These are phyloP conservation scores for Junonia oenone DNA, from an alignment of 2,888 invertebrate species.

Conservation along the genomic window DNA sequence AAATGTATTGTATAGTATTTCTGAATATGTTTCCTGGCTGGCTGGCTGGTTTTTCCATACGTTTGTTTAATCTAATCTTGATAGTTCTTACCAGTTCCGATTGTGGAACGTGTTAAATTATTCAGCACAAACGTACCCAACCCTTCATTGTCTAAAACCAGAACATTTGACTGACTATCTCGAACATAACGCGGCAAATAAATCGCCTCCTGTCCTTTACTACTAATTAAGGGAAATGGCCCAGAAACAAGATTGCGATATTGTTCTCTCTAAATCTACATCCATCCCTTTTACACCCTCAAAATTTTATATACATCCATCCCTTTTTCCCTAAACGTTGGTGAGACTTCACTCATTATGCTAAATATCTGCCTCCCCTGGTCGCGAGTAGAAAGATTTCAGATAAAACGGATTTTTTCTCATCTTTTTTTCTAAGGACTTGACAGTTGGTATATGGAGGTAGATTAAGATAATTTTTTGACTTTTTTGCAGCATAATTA, in stretches of 20 bases:
- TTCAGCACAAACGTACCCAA: slow-evolving; percentile 23
- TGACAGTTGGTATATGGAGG: slow-evolving; percentile 78
- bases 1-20: too few relatives aligned
- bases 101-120: slow-evolving; percentile 15
- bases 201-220: slow-evolving; percentile 67
- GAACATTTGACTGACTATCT: slow-evolving; percentile 58
- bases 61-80: too few relatives aligned
- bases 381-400: slow-evolving; percentile 54
- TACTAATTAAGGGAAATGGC: slow-evolving; percentile 80
- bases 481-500: slow-evolving; percentile 62
- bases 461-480: slow-evolving; percentile 71
- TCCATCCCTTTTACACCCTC: slow-evolving; percentile 38
- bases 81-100: not conserved
- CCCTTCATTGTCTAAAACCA: slow-evolving; percentile 37
- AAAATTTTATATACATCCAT: slow-evolving; percentile 28
- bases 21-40: too few relatives aligned
- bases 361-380: slow-evolving; percentile 73
- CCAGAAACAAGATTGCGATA: slow-evolving; percentile 81
- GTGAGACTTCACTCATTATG: slow-evolving; percentile 77
- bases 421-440: slow-evolving; percentile 50
- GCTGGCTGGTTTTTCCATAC: too few relatives aligned
- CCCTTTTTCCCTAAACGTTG: slow-evolving; percentile 64
- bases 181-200: slow-evolving; percentile 52
- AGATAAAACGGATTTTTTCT: slow-evolving; percentile 54
- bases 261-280: slow-evolving; percentile 64